These are phyloP conservation scores for Silurus aristotelis DNA, from an alignment of 2,797 vertebrate genomes.

Conservation along the genomic window DNA sequence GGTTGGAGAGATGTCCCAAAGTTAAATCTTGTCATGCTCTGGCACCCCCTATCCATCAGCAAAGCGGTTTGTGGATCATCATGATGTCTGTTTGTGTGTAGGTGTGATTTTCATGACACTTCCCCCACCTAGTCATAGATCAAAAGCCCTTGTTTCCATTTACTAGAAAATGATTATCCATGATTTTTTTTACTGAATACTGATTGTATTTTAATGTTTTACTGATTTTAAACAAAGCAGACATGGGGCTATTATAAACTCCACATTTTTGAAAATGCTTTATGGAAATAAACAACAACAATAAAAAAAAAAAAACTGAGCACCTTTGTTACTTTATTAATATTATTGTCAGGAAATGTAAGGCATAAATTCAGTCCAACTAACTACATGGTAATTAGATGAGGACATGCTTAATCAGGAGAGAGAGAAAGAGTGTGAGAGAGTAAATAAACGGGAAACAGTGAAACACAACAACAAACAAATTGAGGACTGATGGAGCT, in stretches of 20 bases:
- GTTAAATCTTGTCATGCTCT: conserved; percentile 78
- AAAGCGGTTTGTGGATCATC: conserved; percentile 62
- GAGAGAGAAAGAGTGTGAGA: not conserved
- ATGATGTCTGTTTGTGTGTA: conserved; percentile 46
- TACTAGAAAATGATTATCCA: not conserved
- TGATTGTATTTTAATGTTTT: not conserved
- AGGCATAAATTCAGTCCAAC: not conserved
- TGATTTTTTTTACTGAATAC: not conserved
- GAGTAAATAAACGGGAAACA: not conserved
- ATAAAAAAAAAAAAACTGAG: not conserved
- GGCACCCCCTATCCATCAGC: conserved; percentile 68
- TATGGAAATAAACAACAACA: not conserved
- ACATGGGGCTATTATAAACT: not conserved
- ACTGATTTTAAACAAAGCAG: not conserved
- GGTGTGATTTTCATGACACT: not conserved
- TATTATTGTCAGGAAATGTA: not conserved
- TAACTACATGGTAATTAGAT: not conserved
- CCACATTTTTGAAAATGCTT: not conserved
- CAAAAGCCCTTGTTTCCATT: not conserved
- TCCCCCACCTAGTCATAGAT: conserved; percentile 2
- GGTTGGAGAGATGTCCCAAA: conserved; percentile 72
- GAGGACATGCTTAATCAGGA: not conserved
- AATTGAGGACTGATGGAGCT: not conserved
- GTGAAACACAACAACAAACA: not conserved
- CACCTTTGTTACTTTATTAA: no score